Percentiles rank a stretch among this genome's conserved stretches.
These are phyloP conservation scores for Drusus annulatus DNA, from an alignment of 1,140 invertebrate genomes.

Conservation along the genomic window DNA sequence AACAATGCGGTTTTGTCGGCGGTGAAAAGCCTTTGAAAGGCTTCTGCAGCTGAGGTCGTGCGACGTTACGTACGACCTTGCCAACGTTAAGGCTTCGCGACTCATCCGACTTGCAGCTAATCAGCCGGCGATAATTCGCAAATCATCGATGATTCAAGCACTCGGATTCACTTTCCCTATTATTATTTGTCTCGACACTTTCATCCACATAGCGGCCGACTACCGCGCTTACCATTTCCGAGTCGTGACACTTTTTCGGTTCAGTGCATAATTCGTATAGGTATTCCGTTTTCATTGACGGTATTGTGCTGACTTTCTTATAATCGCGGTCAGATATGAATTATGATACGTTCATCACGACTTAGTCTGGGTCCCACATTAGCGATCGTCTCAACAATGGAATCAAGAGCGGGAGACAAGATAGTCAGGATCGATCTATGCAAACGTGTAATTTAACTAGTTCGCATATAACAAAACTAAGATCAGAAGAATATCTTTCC, in stretches of 20 bases:
- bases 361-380: not conserved
- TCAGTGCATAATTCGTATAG: conserved; percentile 31
- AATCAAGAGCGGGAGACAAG: too few relatives aligned
- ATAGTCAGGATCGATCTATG: too few relatives aligned
- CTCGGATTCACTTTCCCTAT: conserved; percentile 1
- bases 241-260: conserved; percentile 12
- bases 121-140: too few relatives aligned
- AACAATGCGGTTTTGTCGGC: too few relatives aligned
- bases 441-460: too few relatives aligned
- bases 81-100: too few relatives aligned
- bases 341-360: conserved; percentile 14
- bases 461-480: too few relatives aligned
- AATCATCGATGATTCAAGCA: not conserved
- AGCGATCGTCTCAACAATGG: not conserved
- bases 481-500: too few relatives aligned
- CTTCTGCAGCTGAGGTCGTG: too few relatives aligned
- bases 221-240: not conserved
- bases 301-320: conserved; percentile 16
- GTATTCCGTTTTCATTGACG: not conserved
- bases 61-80: too few relatives aligned
- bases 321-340: conserved; percentile 32
- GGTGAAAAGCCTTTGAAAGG: too few relatives aligned
- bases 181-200: conserved; percentile 1
- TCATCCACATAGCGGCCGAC: not conserved
- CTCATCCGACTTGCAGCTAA: too few relatives aligned